A percentile compares a stretch with the other conserved stretches of the same genome.
phyloP scores from a whole-genome alignment of 2,797 vertebrate genomes.

The Psittacula derbiana region DNA sequence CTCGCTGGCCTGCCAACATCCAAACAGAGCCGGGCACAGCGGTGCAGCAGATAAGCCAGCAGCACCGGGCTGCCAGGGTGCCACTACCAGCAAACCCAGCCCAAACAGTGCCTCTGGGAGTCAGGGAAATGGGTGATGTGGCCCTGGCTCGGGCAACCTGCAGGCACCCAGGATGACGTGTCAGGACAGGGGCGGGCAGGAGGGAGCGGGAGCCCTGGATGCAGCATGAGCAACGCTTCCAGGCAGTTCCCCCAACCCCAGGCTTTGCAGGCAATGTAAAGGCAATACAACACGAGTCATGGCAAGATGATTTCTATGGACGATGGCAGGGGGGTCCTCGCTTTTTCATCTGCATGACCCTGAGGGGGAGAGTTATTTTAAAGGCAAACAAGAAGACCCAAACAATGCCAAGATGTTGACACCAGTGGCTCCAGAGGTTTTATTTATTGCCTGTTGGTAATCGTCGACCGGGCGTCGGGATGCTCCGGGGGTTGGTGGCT shows the following conservation, averaged over 20 bases:
- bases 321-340: not conserved
- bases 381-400: conserved; percentile 55
- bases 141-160: accelerated
- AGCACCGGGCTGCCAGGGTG: accelerated
- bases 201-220: not conserved
- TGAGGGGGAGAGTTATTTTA: conserved; percentile 48
- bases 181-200: accelerated
- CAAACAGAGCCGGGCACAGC: not conserved
- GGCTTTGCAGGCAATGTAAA: not conserved
- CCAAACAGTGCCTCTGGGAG: not conserved
- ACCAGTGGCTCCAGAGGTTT: conserved; percentile 74
- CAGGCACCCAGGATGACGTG: accelerated
- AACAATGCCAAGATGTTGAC: conserved; percentile 74
- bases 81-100: not conserved
- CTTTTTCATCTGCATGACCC: not conserved
- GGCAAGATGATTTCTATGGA: not conserved
- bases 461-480: conserved; percentile 4
- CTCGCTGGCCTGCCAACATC: not conserved
- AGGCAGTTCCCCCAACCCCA: not conserved
- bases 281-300: accelerated
- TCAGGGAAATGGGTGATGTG: not conserved
- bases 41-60: not conserved
- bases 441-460: conserved; percentile 76
- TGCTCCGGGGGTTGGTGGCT: conserved; percentile 35
- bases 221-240: accelerated